Evolutionary conservation across 2,797 vertebrate species (phyloP).

Genomic region (Tragelaphus eurycerus): DNA sequence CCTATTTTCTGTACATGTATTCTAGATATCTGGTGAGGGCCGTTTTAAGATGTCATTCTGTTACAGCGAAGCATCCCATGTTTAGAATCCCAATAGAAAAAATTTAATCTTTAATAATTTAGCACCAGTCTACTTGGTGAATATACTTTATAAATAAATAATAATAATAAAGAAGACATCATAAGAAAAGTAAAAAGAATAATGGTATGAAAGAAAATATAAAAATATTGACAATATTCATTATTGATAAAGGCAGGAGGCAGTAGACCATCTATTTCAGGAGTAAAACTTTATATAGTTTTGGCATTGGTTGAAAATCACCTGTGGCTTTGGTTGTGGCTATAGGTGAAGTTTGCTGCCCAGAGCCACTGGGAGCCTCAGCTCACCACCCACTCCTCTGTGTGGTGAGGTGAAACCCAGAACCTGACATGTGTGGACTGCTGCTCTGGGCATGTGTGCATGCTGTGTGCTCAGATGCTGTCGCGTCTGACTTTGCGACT

Average conservation of each 20-base stretch:
- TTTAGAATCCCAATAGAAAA: slow-evolving; percentile 16
- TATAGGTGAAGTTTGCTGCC: neutral
- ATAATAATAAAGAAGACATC: neutral
- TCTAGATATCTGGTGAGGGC: slow-evolving; percentile 95
- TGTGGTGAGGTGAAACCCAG: neutral
- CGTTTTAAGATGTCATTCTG: slow-evolving; percentile 1
- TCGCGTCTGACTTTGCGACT: neutral
- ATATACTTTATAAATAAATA: neutral
- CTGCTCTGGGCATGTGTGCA: neutral
- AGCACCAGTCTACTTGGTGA: neutral
- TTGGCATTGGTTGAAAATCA: neutral
- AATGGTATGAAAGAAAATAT: neutral
- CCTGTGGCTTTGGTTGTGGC: neutral
- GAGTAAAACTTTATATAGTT: neutral
- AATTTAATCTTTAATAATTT: slow-evolving; percentile 33
- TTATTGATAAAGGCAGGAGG: neutral
- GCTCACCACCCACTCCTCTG: neutral
- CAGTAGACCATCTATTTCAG: neutral
- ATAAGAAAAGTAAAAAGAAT: slow-evolving; percentile 8
- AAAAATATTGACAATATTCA: neutral
- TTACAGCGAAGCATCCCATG: neutral
- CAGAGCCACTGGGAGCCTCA: neutral
- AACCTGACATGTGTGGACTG: neutral
- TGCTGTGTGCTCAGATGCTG: neutral
- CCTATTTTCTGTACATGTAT: slow-evolving; percentile 99